phyloP scores from a whole-genome alignment of 92 coral and sea anemone species.

The Actinernus sp. region DNA sequence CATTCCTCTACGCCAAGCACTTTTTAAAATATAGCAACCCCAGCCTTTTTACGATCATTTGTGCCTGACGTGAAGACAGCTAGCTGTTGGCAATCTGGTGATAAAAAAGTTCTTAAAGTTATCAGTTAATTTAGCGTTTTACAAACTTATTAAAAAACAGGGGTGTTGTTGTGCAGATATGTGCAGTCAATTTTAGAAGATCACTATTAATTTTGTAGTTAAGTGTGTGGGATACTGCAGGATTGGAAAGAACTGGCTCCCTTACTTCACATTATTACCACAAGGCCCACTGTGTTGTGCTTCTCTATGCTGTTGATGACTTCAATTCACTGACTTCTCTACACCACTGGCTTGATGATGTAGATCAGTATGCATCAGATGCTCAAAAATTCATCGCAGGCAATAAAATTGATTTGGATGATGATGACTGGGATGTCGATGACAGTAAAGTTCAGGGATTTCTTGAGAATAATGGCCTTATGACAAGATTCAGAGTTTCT shows the following conservation, averaged over 20 bases:
- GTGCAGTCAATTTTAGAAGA: no score
- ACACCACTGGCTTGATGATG: conserved; percentile 80
- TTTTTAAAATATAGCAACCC: no score
- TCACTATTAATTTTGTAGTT: conserved; percentile 64
- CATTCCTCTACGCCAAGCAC: no score
- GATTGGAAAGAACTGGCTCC: conserved; percentile 94
- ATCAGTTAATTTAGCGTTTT: no score
- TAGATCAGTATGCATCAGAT: conserved; percentile 61
- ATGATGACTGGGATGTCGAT: conserved; percentile 73
- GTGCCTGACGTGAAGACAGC: no score
- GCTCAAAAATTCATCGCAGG: conserved; percentile 89
- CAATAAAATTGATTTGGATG: conserved; percentile 83
- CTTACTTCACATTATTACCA: conserved; percentile 93
- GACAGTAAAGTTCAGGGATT: conserved; percentile 48
- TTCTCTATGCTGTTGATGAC: conserved; percentile 84
- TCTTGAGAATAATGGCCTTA: conserved; percentile 58
- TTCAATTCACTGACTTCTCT: conserved; percentile 68
- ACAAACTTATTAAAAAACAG: no score
- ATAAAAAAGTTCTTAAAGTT: no score
- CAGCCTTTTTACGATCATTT: no score
- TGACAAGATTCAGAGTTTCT: conserved; percentile 59
- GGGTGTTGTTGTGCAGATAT: no score
- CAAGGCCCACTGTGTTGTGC: conserved; percentile 74
- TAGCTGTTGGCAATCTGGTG: no score
- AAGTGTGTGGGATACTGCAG: conserved; percentile 97